Conservation (phyloP, 92 coral and sea anemone genomes). For the Epizoanthus illoricatus region DNA sequence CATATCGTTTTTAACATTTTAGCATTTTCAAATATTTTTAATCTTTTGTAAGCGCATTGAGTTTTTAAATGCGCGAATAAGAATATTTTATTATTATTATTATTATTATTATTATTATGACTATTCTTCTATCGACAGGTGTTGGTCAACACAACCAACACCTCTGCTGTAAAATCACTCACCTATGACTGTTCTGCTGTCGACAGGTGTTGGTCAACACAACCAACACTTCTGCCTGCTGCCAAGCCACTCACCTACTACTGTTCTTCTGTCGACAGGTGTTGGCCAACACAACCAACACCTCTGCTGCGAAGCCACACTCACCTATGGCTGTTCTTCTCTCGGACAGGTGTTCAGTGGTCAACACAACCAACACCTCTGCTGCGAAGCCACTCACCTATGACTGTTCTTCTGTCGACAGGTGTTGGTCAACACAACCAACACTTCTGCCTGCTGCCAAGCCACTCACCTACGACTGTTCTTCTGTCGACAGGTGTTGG, state of each 20-base stretch:
- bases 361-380: no score
- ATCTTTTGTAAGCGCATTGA: no score
- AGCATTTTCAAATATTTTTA: no score
- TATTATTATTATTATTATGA: no score
- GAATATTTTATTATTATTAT: no score
- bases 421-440: no score
- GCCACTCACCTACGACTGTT: conserved; percentile 59
- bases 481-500: conserved; percentile 61
- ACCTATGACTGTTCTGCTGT: conserved; percentile 77
- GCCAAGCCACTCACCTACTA: conserved; percentile 53
- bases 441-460: no score
- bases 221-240: no score
- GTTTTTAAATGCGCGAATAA: no score
- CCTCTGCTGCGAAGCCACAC: not conserved
- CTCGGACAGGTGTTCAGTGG: conserved; percentile 29
- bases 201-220: conserved; percentile 23
- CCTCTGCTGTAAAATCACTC: not conserved
- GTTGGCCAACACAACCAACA: no score
- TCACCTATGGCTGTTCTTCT: conserved; percentile 73
- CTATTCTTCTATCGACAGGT: not conserved
- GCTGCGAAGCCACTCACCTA: not conserved
- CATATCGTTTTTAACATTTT: no score
- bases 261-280: conserved; percentile 59
- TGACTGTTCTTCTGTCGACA: not conserved
- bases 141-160: no score